Evolutionary conservation across 2,888 invertebrate genomes (phyloP), one percentile per base, ranked within the genome.

Genomic region (Periphyllus acericola): DNA sequence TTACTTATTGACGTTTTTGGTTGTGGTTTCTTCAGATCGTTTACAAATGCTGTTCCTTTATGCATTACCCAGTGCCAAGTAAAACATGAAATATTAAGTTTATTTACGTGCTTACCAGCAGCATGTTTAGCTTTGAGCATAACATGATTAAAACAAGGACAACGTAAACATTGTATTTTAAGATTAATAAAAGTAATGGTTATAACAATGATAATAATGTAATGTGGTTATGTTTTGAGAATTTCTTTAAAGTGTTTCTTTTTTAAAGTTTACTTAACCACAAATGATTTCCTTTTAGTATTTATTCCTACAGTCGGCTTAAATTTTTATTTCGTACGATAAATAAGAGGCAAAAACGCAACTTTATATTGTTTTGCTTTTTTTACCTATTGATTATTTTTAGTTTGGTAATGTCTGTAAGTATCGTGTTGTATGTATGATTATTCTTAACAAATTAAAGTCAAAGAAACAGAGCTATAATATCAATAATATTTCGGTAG

Each of bases 1-100:
- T 83, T 83, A 83, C 60, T 74, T 60, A 40, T 83, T 40, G 83
- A 60, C 55, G 52, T 60, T 75, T 74, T 40, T 9, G 83, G 60
- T 29, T 68, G 40, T 68, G 68, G 29, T 74, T 83, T 36, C 21
- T 36, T 9, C 21, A 36, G 36, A 83, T 74, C 52, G 72, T 83
- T 72, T 34, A 55, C 5, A 19, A 60, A 46, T 68, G 19, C 17
- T 46, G 29, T 68, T 72, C 5, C 72, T 32, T 71, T 19, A 72
- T 52, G 21, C 34, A 82, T 52, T 34, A 52, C 19, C 2, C 40
- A 8, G n/a, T 55, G 60, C 25, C 55, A 19, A 74, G 52, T n/a
- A 36, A 29, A 36, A 68, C 0, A 34, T 25, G 52, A 52, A 52
- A 32, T 82, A 52, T 81, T 14, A 32, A 40, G 40, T 71, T 17